phyloP scores from a whole-genome alignment of 2,113 vertebrate species.

The Hippolais icterina region DNA sequence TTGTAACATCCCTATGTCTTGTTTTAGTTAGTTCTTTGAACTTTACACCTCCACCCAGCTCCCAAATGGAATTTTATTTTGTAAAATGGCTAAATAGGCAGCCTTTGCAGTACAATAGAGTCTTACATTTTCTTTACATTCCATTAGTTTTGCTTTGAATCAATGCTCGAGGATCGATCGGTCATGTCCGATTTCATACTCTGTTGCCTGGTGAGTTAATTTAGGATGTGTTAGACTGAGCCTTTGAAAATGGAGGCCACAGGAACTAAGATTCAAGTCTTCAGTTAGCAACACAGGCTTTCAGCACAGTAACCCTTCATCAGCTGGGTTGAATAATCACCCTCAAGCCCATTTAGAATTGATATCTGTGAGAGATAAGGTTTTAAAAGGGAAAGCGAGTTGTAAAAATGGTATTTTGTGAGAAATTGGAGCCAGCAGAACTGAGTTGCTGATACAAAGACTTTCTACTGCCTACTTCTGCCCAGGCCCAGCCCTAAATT shows the following conservation, averaged over 20 bases:
- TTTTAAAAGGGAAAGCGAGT: background rate
- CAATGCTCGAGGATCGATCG: slow-evolving; percentile 74
- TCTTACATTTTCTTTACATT: slow-evolving; percentile 61
- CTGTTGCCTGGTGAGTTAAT: slow-evolving; percentile 62
- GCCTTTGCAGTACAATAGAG: background rate
- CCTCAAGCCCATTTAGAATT: background rate
- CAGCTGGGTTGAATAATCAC: background rate
- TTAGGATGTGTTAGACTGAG: background rate
- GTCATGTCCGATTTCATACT: slow-evolving; percentile 79
- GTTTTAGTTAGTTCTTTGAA: slow-evolving; percentile 1
- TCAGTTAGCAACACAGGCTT: background rate
- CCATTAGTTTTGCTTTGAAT: slow-evolving; percentile 56
- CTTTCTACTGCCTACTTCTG: background rate
- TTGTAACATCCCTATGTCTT: background rate
- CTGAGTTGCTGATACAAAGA: background rate
- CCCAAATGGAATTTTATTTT: background rate
- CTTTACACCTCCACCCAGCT: background rate
- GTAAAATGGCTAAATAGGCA: slow-evolving; percentile 3
- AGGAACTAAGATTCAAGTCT: background rate
- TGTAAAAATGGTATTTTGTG: background rate
- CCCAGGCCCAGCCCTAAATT: background rate
- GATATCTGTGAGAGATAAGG: background rate
- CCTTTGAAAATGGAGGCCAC: slow-evolving; percentile 17
- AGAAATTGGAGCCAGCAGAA: background rate
- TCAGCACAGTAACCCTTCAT: background rate